phyloP scores from a whole-genome alignment of 2,113 vertebrate genomes.

The Barnardius zonarius region DNA sequence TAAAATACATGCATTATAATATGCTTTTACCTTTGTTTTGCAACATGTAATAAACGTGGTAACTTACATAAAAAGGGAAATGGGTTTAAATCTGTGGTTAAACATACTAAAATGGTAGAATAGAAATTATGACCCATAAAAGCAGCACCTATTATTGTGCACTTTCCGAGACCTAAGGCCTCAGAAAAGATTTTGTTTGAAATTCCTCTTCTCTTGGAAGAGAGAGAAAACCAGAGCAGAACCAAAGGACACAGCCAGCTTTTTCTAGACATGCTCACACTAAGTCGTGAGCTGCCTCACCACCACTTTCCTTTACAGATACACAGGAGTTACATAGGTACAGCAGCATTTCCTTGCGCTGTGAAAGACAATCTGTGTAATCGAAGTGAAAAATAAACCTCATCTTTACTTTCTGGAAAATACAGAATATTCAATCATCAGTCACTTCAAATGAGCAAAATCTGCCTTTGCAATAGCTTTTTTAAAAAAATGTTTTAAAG shows the following conservation, averaged over 20 bases:
- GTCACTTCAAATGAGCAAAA: background rate
- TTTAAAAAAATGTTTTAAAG: background rate
- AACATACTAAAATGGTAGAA: background rate
- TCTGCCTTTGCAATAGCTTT: background rate
- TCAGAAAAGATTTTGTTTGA: background rate
- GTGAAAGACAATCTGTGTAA: background rate
- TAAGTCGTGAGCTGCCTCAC: background rate
- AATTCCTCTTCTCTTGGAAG: background rate
- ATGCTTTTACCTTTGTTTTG: background rate
- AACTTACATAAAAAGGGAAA: background rate
- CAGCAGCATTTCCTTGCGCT: background rate
- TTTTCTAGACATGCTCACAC: background rate
- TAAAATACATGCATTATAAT: background rate
- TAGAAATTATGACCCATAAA: background rate
- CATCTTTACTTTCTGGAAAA: background rate
- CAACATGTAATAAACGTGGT: background rate
- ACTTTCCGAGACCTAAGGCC: background rate
- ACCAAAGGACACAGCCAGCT: background rate
- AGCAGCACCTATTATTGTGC: background rate
- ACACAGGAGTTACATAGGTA: background rate
- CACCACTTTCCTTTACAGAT: background rate
- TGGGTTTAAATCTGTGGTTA: background rate
- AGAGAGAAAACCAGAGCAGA: background rate
- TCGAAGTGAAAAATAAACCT: background rate
- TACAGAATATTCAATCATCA: background rate